Conservation (phyloP, 2,797 vertebrate species). For the Acestrorhynchus altus region DNA sequence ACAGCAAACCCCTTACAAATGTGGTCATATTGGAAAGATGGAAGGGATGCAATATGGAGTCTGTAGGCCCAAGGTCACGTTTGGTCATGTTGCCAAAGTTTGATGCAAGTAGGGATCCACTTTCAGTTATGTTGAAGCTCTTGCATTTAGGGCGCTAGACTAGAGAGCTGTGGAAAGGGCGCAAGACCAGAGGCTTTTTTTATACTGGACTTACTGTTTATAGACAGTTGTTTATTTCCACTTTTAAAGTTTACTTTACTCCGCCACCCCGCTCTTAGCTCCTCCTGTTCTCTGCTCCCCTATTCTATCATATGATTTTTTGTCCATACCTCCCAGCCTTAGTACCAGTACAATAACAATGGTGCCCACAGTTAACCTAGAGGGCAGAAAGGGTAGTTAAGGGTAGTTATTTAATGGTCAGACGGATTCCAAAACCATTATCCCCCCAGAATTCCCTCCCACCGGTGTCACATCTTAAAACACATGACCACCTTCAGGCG, state of each 20-base stretch:
- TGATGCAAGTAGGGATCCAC: not conserved
- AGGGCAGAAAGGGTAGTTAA: not conserved
- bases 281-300: not conserved
- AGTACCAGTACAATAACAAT: not conserved
- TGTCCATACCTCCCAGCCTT: not conserved
- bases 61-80: conserved; percentile 22
- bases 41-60: not conserved
- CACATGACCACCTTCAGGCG: conserved; percentile 71
- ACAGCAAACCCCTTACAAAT: conserved; percentile 33
- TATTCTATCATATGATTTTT: too few relatives aligned
- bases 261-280: too few relatives aligned
- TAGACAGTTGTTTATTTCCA: conserved; percentile 39
- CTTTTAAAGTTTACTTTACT: not conserved
- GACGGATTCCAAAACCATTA: not conserved
- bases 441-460: conserved; percentile 53
- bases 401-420: not conserved
- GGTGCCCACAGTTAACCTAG: conserved; percentile 9
- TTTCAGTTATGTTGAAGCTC: conserved; percentile 7
- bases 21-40: conserved; percentile 26
- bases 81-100: conserved; percentile 6
- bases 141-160: conserved; percentile 35
- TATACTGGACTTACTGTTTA: conserved; percentile 46
- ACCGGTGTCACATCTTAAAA: conserved; percentile 66
- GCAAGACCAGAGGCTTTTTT: conserved; percentile 23
- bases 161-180: conserved; percentile 10